Evolutionary conservation across 1,140 invertebrate genomes (phyloP).

Genomic region (Frieseomelitta varia): DNA sequence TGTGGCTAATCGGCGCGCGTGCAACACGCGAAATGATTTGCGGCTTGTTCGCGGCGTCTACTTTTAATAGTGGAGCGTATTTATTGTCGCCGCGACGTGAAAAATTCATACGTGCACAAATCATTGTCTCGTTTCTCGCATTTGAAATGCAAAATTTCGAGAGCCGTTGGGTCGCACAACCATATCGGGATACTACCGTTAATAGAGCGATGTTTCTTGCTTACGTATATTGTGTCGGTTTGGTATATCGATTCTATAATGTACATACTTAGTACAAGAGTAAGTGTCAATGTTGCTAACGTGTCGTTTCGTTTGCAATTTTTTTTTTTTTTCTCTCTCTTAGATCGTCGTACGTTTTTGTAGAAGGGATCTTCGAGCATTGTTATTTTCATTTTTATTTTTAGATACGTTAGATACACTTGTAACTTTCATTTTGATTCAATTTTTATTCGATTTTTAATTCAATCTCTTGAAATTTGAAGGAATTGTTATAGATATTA

Average conservation of each 20-base stretch:
- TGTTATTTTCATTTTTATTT: too few relatives aligned
- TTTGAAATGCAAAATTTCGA: not conserved
- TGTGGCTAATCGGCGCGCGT: conserved; percentile 51
- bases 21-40: conserved; percentile 55
- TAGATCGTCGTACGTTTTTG: too few relatives aligned
- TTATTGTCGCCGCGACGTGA: conserved; percentile 11
- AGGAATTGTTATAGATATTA: too few relatives aligned
- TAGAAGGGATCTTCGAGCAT: too few relatives aligned
- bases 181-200: not conserved
- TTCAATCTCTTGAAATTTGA: too few relatives aligned
- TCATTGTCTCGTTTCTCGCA: conserved; percentile 30
- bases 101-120: conserved; percentile 39
- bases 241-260: not conserved
- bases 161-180: not conserved
- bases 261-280: too few relatives aligned
- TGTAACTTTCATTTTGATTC: too few relatives aligned
- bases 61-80: conserved; percentile 39
- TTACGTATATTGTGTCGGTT: not conserved
- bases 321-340: too few relatives aligned
- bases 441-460: too few relatives aligned
- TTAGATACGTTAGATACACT: too few relatives aligned
- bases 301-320: too few relatives aligned
- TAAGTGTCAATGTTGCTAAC: too few relatives aligned
- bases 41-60: conserved; percentile 25
- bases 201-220: not conserved